Base-by-base conservation (phyloP, 2,113 vertebrate genomes). In the Callionymus lyra region DNA sequence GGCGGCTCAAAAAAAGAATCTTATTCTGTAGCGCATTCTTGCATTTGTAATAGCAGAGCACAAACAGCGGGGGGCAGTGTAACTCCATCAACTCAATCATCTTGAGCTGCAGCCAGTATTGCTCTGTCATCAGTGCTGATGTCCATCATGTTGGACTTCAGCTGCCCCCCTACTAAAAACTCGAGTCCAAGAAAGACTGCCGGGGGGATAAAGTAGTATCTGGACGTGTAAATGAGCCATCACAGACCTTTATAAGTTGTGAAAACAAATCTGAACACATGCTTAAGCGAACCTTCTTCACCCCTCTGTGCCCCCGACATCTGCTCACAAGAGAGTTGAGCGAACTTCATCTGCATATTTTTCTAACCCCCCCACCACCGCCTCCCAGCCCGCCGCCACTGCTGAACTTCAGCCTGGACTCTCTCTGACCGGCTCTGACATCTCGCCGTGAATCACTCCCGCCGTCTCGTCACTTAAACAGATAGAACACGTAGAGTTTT, bases 51-150 rank as follows among this genome's bases (percentile, higher is more conserved):
- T 65, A 47, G 12, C 16, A 2, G 2, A 1, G 6, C 37, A 0
- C 1, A 9, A 16, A 2, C 79, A 63, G 45, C 32, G 76, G 83
- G 51, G 58, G 74, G 74, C 79, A 82, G 61, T 74, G 48, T 57
- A 35, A 46, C 38, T 36, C 69, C 38, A n/a, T n/a, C n/a, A n/a
- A 41, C 13, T 16, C 4, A 27, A 27, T 27, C 21, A 27, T 27
- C 21, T 8, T 27, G 4, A 27, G 21, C 8, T 8, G 4, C 4
- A 5, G 4, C 4, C 8, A 27, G 4, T 27, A 27, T 27, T 5
- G 21, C 21, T 27, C 21, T 27, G 21, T 5, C 21, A 27, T 27
- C 21, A 4, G 8, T 27, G n/a, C n/a, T n/a, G n/a, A n/a, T n/a
- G n/a, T n/a, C n/a, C n/a, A n/a, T n/a, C n/a, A n/a, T n/a, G n/a